A percentile compares a stretch with the other conserved stretches of the same genome.
These are phyloP conservation scores for Ophiothrix spiculata DNA, from an alignment of 35 echinoderm and acorn worm genomes.

Conservation along the genomic window DNA sequence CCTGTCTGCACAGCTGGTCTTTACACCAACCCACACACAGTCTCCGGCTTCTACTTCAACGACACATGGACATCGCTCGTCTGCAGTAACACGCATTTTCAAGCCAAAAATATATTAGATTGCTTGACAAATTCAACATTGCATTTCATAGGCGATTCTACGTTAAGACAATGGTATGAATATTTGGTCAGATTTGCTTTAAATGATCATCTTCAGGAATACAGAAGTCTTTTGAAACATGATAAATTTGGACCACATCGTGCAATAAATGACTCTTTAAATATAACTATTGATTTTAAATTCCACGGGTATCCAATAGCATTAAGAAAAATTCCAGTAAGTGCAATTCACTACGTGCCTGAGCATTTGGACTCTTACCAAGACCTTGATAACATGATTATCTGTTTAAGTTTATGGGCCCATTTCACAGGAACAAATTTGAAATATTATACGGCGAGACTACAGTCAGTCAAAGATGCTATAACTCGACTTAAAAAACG, in stretches of 20 bases:
- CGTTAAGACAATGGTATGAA: conserved; percentile 45
- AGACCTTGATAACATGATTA: conserved; percentile 3
- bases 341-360: not conserved
- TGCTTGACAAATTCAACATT: conserved; percentile 32
- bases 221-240: not conserved
- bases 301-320: conserved; percentile 39
- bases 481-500: conserved; percentile 10
- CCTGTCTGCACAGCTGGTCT: too few species aligned
- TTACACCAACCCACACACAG: too few species aligned
- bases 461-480: conserved; percentile 8
- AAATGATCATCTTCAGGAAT: not conserved
- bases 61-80: conserved; percentile 36
- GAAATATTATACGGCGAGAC: conserved; percentile 11
- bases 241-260: conserved; percentile 19
- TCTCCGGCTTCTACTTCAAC: conserved; percentile 46
- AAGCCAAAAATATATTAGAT: not conserved
- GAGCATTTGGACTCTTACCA: conserved; percentile 21
- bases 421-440: conserved; percentile 40
- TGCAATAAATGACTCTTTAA: conserved; percentile 1
- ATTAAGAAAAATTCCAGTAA: not conserved
- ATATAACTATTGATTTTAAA: conserved; percentile 13
- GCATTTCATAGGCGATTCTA: conserved; percentile 36
- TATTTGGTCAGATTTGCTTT: not conserved
- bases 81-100: conserved; percentile 6
- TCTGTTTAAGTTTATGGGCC: conserved; percentile 35